Evolutionary conservation across 2,888 invertebrate genomes (phyloP).

Genomic region (Hybos culiciformis): DNA sequence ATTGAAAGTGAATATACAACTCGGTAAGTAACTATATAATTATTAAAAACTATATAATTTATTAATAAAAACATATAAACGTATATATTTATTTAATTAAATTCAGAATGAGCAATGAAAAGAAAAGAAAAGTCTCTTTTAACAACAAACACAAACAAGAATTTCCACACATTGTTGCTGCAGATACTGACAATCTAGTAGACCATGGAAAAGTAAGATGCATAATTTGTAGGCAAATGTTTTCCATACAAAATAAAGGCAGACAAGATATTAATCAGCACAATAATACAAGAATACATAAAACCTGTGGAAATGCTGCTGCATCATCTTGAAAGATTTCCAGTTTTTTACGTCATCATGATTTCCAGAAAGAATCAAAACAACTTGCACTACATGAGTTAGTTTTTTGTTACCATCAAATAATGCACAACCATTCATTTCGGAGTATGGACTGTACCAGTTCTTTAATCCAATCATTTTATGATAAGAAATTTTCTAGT

Average conservation of each 20-base stretch:
- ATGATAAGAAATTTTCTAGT: constrained; percentile 6
- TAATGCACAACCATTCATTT: no score
- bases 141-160: background rate
- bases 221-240: no score
- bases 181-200: background rate
- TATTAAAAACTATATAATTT: no score
- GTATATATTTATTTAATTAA: background rate
- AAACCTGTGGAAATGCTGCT: background rate
- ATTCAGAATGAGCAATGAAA: no score
- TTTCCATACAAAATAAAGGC: background rate
- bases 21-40: background rate
- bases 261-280: background rate
- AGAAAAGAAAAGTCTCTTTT: background rate
- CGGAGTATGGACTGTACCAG: constrained; percentile 7
- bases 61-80: background rate
- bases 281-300: background rate
- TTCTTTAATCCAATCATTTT: background rate
- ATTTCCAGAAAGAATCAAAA: no score
- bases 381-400: no score
- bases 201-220: background rate
- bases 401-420: no score
- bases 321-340: background rate
- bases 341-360: background rate
- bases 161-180: background rate
- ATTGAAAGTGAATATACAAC: background rate